Percentiles rank a stretch among this genome's conserved stretches.
These are phyloP conservation scores for Arion vulgaris DNA, from an alignment of 1,140 invertebrate species.

Conservation along the genomic window DNA sequence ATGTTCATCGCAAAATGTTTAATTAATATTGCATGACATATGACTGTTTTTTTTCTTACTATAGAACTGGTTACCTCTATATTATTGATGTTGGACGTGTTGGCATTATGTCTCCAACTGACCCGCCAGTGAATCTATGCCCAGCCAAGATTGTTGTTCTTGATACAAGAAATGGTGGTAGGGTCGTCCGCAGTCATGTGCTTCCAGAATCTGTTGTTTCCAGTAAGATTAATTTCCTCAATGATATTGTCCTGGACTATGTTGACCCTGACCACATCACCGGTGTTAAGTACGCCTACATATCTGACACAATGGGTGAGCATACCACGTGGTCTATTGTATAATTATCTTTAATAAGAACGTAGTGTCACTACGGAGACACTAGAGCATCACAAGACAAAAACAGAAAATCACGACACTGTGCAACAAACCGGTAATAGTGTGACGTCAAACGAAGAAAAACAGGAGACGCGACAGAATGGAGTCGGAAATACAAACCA, in stretches of 20 bases:
- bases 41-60: too few relatives aligned
- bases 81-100: constrained; percentile 11
- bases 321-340: neutral
- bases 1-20: too few relatives aligned
- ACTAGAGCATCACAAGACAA: too few relatives aligned
- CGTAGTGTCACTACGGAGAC: too few relatives aligned
- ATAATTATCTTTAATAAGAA: too few relatives aligned
- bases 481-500: too few relatives aligned
- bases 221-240: neutral
- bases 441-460: too few relatives aligned
- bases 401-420: too few relatives aligned
- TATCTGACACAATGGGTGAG: constrained; percentile 20
- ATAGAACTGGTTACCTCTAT: constrained; percentile 2
- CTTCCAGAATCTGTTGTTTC: constrained; percentile 1
- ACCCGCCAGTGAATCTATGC: constrained; percentile 7
- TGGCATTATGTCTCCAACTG: neutral
- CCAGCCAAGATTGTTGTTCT: constrained; percentile 16
- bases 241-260: constrained; percentile 23
- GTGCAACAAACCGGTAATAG: too few relatives aligned
- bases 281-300: constrained; percentile 17
- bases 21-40: too few relatives aligned
- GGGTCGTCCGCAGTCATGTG: constrained; percentile 12
- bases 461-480: too few relatives aligned
- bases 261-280: constrained; percentile 1
- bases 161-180: neutral